Base-by-base conservation (phyloP, 2,888 invertebrate genomes). In the Marasmarcha lunaedactyla region DNA sequence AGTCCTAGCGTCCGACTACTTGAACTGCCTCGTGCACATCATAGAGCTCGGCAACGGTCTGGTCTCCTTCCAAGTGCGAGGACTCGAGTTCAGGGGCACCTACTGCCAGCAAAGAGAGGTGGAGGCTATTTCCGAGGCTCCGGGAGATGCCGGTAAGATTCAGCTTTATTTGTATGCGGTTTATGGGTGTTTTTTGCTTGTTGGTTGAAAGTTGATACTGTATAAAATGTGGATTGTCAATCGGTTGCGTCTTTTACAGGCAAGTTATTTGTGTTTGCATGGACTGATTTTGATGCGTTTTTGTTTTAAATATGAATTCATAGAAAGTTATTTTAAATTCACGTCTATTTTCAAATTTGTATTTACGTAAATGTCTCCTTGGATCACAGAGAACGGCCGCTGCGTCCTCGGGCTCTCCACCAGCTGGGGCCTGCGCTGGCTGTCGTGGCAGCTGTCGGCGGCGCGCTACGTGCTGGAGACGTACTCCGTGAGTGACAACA, bases 21-120 rank as follows among this genome's bases (percentile, higher is more conserved):
- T 99, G 25, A 99, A 99, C 79, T 99, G 98, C 61, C 84, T 99
- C 44, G 97, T 99, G 2, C 99, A 99, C 65, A 92, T 99, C 34
- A 93, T 99, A 39, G 99, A 99, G 77, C 85, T 98, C 67, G 99
- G 98, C 12, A 99, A 99, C 63, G 98, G 99, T 0, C 86, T 98
- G 43, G 96, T 98, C 9, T 99, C 98, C 0, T 99, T 99, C 79
- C 99, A 99, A 84, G 88, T 99, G 79, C 86, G 99, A 37, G 99
- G 99, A 0, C 83, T 99, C 9, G 99, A 99, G 78, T 99, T 99
- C 78, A 86, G 98, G 36, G 98, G 99, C 14, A 99, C 99, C 0
- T 99, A 99, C 70, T 99, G 99, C 64, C 99, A 99, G 70, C 99
- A 99, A 72, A 83, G 98, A 41, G 97, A 97, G 78, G 98, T 98